A percentile compares a stretch with the other conserved stretches of the same genome.
Evolutionary conservation across 2,797 vertebrate genomes (phyloP).

Genomic region (Bradypus variegatus): DNA sequence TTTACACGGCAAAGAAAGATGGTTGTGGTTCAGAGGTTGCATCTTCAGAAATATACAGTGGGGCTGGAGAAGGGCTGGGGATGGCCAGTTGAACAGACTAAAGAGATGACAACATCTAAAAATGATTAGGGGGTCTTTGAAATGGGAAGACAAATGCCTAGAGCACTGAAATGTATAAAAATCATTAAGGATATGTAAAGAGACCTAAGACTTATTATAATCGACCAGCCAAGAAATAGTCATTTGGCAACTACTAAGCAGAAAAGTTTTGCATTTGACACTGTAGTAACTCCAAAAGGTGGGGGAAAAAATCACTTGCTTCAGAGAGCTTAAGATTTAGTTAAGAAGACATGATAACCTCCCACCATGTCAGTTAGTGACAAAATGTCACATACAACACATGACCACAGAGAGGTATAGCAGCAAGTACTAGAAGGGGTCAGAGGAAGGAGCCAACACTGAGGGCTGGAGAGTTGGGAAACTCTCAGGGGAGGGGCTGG

Average conservation of each 20-base stretch:
- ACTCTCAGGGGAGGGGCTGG: neutral
- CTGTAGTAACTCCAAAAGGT: neutral
- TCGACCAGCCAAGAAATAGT: neutral
- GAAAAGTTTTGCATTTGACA: neutral
- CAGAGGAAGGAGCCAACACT: neutral
- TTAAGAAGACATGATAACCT: neutral
- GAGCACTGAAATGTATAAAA: neutral
- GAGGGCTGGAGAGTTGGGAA: neutral
- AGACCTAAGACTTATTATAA: neutral
- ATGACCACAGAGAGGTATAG: neutral
- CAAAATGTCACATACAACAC: neutral
- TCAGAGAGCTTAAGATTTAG: neutral
- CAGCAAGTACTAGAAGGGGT: neutral
- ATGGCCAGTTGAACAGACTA: neutral
- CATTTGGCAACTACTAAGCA: neutral
- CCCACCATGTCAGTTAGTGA: neutral
- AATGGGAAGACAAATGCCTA: conserved; percentile 27
- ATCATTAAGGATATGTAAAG: neutral
- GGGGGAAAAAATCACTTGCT: neutral
- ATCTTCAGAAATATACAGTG: neutral
- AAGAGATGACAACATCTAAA: neutral
- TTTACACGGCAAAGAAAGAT: neutral
- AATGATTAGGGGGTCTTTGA: conserved; percentile 21
- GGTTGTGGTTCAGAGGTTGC: neutral
- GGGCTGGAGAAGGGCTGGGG: neutral